Evolutionary conservation across 2,113 vertebrate species (phyloP).

Genomic region (Cephalopterus ornatus): DNA sequence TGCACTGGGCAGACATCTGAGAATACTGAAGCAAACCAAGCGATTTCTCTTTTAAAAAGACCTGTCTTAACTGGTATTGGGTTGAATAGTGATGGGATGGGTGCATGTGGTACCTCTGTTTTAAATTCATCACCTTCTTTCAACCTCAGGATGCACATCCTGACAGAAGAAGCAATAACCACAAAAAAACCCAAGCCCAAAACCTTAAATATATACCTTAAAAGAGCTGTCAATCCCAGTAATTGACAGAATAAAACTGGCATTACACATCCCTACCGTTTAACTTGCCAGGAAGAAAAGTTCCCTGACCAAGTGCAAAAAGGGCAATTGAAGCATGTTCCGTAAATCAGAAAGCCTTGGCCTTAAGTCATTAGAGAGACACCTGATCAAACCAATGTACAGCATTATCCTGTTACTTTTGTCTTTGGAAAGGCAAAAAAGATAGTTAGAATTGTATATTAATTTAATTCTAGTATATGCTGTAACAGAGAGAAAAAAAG

Average conservation of each 20-base stretch:
- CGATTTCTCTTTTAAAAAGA: neutral
- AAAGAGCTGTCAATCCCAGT: neutral
- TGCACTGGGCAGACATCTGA: neutral
- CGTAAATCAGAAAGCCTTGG: neutral
- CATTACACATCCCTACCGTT: neutral
- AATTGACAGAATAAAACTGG: neutral
- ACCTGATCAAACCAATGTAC: neutral
- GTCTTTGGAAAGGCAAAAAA: constrained; percentile 2
- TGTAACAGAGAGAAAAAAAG: neutral
- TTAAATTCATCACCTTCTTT: neutral
- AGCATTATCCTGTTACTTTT: neutral
- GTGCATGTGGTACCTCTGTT: neutral
- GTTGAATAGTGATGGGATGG: neutral
- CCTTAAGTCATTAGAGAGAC: neutral
- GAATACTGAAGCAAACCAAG: neutral
- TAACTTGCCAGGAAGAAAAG: neutral
- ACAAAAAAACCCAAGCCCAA: neutral
- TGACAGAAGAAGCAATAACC: neutral
- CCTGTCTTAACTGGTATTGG: neutral
- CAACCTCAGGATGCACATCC: neutral
- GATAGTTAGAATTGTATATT: neutral
- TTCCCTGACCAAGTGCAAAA: neutral
- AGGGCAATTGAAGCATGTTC: neutral
- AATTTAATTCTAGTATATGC: neutral
- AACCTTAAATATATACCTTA: neutral